Evolutionary conservation across 2,113 vertebrate species (phyloP).

Genomic region (Thymallus thymallus): DNA sequence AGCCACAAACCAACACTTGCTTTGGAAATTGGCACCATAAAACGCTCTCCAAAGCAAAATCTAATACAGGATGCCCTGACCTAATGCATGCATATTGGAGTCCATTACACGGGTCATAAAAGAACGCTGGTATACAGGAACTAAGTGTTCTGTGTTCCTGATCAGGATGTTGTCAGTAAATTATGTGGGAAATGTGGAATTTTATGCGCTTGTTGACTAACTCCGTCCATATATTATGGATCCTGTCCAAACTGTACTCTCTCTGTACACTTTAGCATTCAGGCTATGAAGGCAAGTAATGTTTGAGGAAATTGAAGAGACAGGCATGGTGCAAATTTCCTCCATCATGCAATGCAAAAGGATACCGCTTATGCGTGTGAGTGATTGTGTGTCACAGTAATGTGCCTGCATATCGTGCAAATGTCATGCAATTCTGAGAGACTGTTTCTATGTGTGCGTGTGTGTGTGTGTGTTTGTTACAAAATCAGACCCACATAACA

Average conservation of each 20-base stretch:
- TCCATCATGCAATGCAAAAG: background rate
- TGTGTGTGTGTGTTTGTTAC: conserved; percentile 24
- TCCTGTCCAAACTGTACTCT: background rate
- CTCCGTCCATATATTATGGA: background rate
- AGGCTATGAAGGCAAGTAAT: background rate
- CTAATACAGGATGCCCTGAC: conserved; percentile 25
- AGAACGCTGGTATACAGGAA: conserved; percentile 6
- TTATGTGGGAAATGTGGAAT: conserved; percentile 1
- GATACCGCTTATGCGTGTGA: background rate
- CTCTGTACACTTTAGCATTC: background rate
- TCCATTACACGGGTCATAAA: conserved; percentile 48
- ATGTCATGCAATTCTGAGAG: conserved; percentile 7
- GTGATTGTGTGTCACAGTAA: background rate
- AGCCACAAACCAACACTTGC: conserved; percentile 21
- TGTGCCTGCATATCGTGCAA: background rate
- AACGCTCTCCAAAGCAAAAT: conserved; percentile 18
- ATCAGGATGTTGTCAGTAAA: conserved; percentile 35
- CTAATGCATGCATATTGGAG: conserved; percentile 39
- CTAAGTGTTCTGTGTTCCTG: conserved; percentile 34
- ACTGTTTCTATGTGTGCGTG: background rate
- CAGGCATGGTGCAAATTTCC: background rate
- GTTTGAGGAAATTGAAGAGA: background rate
- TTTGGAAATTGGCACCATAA: conserved; percentile 12
- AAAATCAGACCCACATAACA: conserved; percentile 20
- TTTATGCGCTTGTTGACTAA: background rate